Conservation (phyloP, 2,797 vertebrate species). For the Sardinella longiceps region DNA sequence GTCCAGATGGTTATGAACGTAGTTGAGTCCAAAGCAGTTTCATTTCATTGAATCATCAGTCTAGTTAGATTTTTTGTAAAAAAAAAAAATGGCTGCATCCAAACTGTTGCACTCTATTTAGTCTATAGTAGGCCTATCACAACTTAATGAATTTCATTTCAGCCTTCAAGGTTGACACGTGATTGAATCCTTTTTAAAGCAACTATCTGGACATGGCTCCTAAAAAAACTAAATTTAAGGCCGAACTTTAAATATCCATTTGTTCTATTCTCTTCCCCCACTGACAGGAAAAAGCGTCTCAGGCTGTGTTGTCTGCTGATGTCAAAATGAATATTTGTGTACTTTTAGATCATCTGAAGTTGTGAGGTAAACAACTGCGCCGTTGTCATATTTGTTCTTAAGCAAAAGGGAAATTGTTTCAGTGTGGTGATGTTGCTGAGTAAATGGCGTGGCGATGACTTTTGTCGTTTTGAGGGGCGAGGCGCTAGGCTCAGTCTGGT, state of each 20-base stretch:
- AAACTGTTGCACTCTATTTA: not conserved
- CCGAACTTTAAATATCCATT: not conserved
- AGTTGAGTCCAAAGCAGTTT: not conserved
- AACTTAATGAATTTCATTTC: no score
- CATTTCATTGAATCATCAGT: not conserved
- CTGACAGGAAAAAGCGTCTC: not conserved
- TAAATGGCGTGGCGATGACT: not conserved
- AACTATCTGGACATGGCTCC: not conserved
- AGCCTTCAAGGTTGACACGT: no score
- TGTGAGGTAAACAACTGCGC: conserved; percentile 5
- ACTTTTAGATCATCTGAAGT: not conserved
- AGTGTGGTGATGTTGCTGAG: not conserved
- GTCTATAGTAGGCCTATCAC: no score
- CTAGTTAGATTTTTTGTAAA: not conserved
- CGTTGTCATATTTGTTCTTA: not conserved
- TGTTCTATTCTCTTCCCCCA: not conserved
- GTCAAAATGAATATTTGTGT: not conserved
- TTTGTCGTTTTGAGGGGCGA: conserved; percentile 28
- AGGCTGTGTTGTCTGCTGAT: not conserved
- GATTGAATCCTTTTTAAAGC: not conserved
- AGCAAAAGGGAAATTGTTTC: not conserved
- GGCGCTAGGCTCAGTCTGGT: conserved; percentile 34
- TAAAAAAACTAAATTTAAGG: not conserved
- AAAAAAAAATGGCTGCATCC: not conserved
- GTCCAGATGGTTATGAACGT: not conserved